A percentile compares a stretch with the other conserved stretches of the same genome.
Conservation (phyloP, 2,797 vertebrate species). For the Acanthornis magna region DNA sequence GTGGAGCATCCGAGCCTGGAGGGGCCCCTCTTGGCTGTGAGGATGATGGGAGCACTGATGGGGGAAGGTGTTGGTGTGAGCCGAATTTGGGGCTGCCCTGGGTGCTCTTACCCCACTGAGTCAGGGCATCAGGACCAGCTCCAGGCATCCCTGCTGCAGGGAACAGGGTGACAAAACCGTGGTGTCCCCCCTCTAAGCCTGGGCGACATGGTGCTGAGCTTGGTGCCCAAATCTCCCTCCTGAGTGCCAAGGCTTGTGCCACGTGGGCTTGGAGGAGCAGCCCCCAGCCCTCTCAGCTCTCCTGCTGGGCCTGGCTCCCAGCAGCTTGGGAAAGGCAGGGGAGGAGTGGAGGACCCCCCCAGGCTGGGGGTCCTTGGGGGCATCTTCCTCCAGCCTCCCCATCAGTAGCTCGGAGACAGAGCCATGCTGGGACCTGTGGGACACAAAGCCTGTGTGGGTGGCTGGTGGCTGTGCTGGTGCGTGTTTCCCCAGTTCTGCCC, state of each 20-base stretch:
- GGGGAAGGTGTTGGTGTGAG: rapidly evolving
- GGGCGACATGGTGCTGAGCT: neutral
- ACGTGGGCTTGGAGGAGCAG: neutral
- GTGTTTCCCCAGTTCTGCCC: neutral
- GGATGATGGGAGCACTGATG: rapidly evolving
- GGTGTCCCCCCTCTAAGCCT: neutral
- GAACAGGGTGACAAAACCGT: rapidly evolving
- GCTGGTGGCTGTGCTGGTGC: neutral
- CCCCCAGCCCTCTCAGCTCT: neutral
- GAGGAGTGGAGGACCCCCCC: too few relatives aligned
- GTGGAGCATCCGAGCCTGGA: neutral
- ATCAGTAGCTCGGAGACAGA: neutral
- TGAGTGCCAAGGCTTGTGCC: neutral
- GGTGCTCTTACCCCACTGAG: neutral
- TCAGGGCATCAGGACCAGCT: neutral
- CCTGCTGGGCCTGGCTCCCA: neutral
- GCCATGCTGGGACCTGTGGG: rapidly evolving
- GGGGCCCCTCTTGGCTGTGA: neutral
- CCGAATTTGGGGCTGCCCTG: neutral
- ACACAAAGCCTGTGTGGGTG: rapidly evolving
- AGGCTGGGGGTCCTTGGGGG: neutral
- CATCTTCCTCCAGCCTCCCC: neutral
- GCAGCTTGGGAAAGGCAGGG: neutral
- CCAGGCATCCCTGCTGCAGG: neutral
- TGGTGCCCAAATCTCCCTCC: neutral